Evolutionary conservation across 2,113 vertebrate genomes (phyloP), one percentile per base, ranked within the genome.

Genomic region (Ictalurus punctatus): DNA sequence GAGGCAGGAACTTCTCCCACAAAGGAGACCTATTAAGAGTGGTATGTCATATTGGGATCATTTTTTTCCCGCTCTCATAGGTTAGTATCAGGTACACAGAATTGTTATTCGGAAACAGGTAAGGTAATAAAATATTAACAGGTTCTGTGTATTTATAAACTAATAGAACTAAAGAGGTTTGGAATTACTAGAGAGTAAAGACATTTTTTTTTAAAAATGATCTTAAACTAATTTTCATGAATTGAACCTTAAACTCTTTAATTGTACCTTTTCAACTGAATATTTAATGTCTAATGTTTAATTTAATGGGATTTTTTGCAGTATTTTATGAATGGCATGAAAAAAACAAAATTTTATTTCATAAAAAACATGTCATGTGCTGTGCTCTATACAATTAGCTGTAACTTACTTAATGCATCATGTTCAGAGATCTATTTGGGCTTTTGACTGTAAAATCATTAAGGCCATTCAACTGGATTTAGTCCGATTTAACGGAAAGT

Each of bases 401-500:
- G 0, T 61, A 67, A 30, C 65, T 19, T 48, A 63, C 30, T 76
- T 54, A 74, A 74, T 63, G 6, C 25, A 85, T 88, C 27, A 56
- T 80, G 63, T 73, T 84, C 76, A 4, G 17, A 78, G 23, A 71
- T 73, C 56, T 86, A 81, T 71, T 48, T 48, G 54, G 76, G 44
- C 84, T 89, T 89, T 81, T 87, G 69, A 73, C 83, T 40, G 52
- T 54, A 44, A 14, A 86, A 52, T 83, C 81, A 91, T 90, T 86
- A 67, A 76, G 79, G 91, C 67, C 73, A 81, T 91, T 87, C 16
- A 76, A 90, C 91, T 91, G 84, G 90, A 90, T 86, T 90, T 84
- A 82, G 65, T 87, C 83, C 9, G 13, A 61, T 85, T 92, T 88
- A 91, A 67, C 48, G 82, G 88, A 85, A 91, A 91, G 67, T 83